Evolutionary conservation across 1,140 invertebrate species (phyloP), one percentile per base, ranked within the genome.

Genomic region (Pararge aegeria): DNA sequence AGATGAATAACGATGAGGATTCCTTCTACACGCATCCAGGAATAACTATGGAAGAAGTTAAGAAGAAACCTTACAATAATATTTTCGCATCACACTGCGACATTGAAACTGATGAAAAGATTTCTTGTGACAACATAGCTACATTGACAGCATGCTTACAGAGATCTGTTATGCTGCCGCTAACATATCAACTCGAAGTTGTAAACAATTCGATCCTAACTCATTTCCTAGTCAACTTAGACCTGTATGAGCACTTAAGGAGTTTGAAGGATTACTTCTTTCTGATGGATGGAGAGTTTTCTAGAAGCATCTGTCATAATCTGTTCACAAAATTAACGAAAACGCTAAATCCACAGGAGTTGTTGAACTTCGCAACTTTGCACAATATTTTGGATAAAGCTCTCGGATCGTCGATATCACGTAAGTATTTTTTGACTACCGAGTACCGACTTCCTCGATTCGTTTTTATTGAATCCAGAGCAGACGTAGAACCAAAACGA

Each of bases 231-330:
- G 85, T 93, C 0, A 93, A 95, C 54, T 83, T 93, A 7, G 90
- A 93, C 38, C 91, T 94, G 65, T 90, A 95, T 10, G 91, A 93
- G 9, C 94, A 96, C 79, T 86, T 96, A 15, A 92, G 92, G 13
- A 94, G 92, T 74, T 73, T 96, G 0, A 90, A 94, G 7, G 93
- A 94, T 69, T 95, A 94, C 53, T 95, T 94, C 75, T 95, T 96
- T 62, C 69, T 96, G 6, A 85, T 95, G 76, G 94, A 96, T 66
- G 95, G 95, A 0, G 94, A 95, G 74, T 96, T 95, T 78, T 93
- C 93, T 0, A 92, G 92, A 18, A 93, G 92, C 57, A 91, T 96
- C 2, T 94, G 93, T 10, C 88, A 91, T 10, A 93, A 92, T 40
- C 77, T 96, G 13, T 94, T 95, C 61, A 80, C 89, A 0, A 93